A percentile compares a stretch with the other conserved stretches of the same genome.
Evolutionary conservation across 2,797 vertebrate species (phyloP).

Genomic region (Poliocrania exsul): DNA sequence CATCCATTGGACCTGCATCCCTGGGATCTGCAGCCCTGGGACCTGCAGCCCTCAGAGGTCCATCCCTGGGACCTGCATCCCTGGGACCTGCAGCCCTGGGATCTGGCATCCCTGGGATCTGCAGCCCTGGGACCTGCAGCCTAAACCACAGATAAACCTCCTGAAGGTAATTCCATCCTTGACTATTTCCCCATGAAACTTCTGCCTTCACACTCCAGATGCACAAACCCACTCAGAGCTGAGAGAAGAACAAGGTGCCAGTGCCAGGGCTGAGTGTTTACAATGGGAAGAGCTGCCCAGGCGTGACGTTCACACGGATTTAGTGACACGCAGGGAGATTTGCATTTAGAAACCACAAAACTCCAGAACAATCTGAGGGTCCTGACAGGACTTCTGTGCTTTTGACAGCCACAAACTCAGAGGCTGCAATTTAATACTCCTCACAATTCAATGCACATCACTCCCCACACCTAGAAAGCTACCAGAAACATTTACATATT

Average conservation of each 20-base stretch:
- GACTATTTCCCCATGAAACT: neutral
- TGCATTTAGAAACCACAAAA: conserved; percentile 9
- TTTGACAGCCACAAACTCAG: neutral
- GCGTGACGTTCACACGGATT: neutral
- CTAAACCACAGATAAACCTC: neutral
- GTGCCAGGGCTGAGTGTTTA: conserved; percentile 13
- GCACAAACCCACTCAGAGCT: conserved; percentile 34
- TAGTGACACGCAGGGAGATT: neutral
- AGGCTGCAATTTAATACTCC: neutral
- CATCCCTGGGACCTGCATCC: too few relatives aligned
- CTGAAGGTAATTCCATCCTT: neutral
- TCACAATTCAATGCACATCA: neutral
- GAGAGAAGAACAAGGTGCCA: neutral
- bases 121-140: neutral
- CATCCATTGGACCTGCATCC: too few relatives aligned
- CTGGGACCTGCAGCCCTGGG: too few relatives aligned
- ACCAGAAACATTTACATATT: conserved; percentile 26
- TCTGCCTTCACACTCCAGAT: conserved; percentile 22
- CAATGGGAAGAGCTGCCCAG: conserved; percentile 7
- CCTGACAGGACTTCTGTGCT: conserved; percentile 6
- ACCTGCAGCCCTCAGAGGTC: too few relatives aligned
- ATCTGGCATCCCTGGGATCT: too few relatives aligned
- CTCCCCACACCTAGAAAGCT: neutral
- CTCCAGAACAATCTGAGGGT: neutral
- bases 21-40: too few relatives aligned